Evolutionary conservation across 2,888 invertebrate species (phyloP).

Genomic region (Phalera bucephala): DNA sequence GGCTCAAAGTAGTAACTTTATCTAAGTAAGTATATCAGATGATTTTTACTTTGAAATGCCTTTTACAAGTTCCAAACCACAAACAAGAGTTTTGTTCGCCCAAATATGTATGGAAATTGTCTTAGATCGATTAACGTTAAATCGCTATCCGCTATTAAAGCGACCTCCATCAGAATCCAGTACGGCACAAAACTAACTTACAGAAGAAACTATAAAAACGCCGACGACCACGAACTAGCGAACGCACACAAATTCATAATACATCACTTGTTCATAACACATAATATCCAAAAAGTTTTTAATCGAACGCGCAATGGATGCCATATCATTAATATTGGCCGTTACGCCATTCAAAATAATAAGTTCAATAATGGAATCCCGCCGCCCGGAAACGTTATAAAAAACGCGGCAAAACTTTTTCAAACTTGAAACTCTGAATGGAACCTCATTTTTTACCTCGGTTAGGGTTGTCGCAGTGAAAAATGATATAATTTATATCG

Average conservation of each 20-base stretch:
- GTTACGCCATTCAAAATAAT: slow-evolving; percentile 34
- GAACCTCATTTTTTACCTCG: slow-evolving; percentile 80
- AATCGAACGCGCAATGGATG: slow-evolving; percentile 14
- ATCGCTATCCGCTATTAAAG: slow-evolving; percentile 7
- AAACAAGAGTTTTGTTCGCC: too few species aligned
- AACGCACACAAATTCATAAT: slow-evolving; percentile 14
- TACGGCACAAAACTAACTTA: slow-evolving; percentile 34
- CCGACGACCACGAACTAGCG: slow-evolving; percentile 39
- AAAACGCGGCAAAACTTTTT: slow-evolving; percentile 81
- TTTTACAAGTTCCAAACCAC: too few species aligned
- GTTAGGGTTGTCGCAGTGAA: slow-evolving; percentile 80
- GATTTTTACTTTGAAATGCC: too few species aligned
- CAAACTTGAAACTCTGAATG: slow-evolving; percentile 75
- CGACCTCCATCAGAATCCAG: slow-evolving; percentile 13
- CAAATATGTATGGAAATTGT: too few species aligned
- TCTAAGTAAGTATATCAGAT: too few species aligned
- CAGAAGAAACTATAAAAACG: slow-evolving; percentile 55
- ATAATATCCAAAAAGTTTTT: not conserved
- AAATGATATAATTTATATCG: slow-evolving; percentile 83
- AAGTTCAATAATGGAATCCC: slow-evolving; percentile 64
- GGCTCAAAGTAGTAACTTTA: too few species aligned
- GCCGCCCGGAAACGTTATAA: slow-evolving; percentile 77
- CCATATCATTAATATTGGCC: slow-evolving; percentile 19
- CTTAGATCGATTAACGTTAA: not conserved
- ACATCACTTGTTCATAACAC: slow-evolving; percentile 11